Evolutionary conservation across 53 echinoderm and acorn worm genomes (phyloP), one percentile per base, ranked within the genome.

Genomic region (Actinopyga echinites): DNA sequence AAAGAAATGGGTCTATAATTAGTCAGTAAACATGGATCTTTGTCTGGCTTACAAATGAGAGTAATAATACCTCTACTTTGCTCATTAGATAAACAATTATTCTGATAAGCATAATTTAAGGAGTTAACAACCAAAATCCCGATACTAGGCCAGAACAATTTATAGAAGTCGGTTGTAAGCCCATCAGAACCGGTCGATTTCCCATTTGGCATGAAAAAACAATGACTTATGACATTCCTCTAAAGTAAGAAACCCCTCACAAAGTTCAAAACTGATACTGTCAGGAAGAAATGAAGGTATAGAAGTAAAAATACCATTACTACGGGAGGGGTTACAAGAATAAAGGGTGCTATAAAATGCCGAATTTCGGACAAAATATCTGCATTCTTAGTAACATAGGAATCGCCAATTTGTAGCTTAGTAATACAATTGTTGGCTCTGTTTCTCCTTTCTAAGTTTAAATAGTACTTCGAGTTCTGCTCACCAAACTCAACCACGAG

Each of bases 111-210:
- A 87, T 22, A 84, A 66, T 88, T 82, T 1, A 87, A 82, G 42
- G 85, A 84, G 6, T 74, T 35, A 10, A 83, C 24, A 23, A 92
- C 45, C 17, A 64, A 60, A 52, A 77, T 30, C 31, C 75, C 83
- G 57, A 93, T 80, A 17, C 83, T 65, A 57, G 83, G 79, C 69
- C 66, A 90, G 79, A 87, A 65, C 4, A 69, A 11, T 49, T 86
- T 80, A 87, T 87, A 90, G 38, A 93, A 90, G 63, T 90, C 87
- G 42, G 37, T 53, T 24, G 87, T 78, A 15, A 92, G 34, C 20
- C 89, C 92, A 86, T 92, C 84, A 23, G 57, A 42, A n/a, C 89
- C 86, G 22, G 89, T 89, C 33, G 84, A 83, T 43, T 90, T 90
- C 26, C 87, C 84, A 38, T 80, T 84, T 28, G 42, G 25, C 93